These are phyloP conservation scores for Lepeophtheirus salmonis DNA, from an alignment of 1,140 invertebrate genomes.

Conservation along the genomic window DNA sequence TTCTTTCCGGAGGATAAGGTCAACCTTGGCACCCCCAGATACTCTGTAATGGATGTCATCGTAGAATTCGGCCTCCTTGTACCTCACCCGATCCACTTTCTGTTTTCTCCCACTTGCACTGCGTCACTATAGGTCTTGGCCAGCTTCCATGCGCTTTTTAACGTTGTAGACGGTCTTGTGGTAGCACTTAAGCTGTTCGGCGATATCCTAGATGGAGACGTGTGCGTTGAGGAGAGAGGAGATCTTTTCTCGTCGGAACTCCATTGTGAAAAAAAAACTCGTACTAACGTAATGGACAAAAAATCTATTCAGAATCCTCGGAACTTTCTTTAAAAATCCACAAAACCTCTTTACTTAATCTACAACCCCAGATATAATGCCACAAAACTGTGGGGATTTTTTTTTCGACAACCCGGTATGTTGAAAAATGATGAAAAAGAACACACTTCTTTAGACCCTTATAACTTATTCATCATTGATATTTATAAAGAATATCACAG, in stretches of 20 bases:
- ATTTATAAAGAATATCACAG: too few species aligned
- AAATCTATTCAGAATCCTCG: neutral
- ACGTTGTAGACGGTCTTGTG: neutral
- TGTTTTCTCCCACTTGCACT: neutral
- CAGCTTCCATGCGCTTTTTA: neutral
- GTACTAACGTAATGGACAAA: neutral
- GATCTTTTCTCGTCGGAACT: neutral
- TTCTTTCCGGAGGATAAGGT: neutral
- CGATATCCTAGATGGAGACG: neutral
- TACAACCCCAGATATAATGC: neutral
- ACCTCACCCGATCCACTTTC: neutral
- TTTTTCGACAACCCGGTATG: too few species aligned
- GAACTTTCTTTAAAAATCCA: neutral
- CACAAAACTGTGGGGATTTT: neutral
- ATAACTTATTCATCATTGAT: too few species aligned
- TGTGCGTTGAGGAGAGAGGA: neutral
- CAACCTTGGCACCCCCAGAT: too few species aligned
- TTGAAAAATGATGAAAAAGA: too few species aligned
- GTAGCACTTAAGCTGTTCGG: neutral
- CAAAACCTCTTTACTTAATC: neutral
- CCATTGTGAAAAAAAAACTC: neutral
- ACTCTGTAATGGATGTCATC: too few species aligned
- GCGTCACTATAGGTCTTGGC: neutral
- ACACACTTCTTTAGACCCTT: too few species aligned
- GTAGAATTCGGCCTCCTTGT: too few species aligned